Base-by-base conservation (phyloP, 2,888 invertebrate species). In the Laothoe populi region DNA sequence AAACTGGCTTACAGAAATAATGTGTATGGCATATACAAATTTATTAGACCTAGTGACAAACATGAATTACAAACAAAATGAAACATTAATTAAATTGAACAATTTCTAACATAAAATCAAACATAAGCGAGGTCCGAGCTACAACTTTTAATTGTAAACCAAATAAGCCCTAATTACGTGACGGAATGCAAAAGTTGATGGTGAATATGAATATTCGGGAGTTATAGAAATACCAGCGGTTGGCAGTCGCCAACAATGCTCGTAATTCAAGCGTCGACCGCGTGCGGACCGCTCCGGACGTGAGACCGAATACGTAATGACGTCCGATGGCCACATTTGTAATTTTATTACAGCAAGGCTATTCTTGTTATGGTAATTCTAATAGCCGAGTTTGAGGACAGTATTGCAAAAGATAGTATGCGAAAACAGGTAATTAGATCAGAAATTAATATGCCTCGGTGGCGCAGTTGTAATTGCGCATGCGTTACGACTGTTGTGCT, bases 231-330 rank as follows among this genome's bases (percentile, higher is more conserved):
- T 65, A 63, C 63, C 64, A 65, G 65, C 64, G 68, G 66, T 63
- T 65, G 62, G 65, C 66, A 66, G 66, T 64, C 63, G 64, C 64
- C 70, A 70, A 80, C 79, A 79, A 80, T 79, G 71, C 75, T 68
- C 72, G 76, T 77, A 83, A 84, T 83, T 83, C 73, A 71, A 68
- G 72, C 69, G 69, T 68, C 73, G 72, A 70, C 70, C 71, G 66
- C 72, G 4, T 42, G 53, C 53, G 53, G 65, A 63, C 71, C 65
- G 60, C 66, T 65, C 74, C 83, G 86, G 82, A 85, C 84, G 86
- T 84, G 82, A 73, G 77, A 74, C 69, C 74, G 86, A 86, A 87
- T 87, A 86, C 83, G 72, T 82, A 86, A 86, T 85, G 84, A 83
- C 82, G 73, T 81, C 81, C 82, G 79, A 84, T 81, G 81, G 73